A percentile compares a stretch with the other conserved stretches of the same genome.
Evolutionary conservation across 2,888 invertebrate species (phyloP).

Genomic region (Trichopria drosophilae): DNA sequence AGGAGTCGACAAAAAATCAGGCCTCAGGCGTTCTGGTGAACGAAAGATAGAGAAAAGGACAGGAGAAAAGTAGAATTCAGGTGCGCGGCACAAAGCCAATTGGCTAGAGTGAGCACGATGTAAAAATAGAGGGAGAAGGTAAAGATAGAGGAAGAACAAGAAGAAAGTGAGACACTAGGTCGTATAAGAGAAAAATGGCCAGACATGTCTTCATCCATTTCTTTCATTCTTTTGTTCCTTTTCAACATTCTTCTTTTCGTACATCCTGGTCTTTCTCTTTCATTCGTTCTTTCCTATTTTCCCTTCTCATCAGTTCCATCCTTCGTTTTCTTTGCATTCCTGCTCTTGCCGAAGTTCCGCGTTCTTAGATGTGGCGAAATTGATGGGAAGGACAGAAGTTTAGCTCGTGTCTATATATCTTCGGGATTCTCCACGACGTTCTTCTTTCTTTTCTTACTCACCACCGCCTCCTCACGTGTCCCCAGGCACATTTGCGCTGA

Average conservation of each 20-base stretch:
- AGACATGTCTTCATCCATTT: constrained; percentile 16
- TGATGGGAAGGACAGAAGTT: no score
- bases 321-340: constrained; percentile 4
- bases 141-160: constrained; percentile 5
- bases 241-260: neutral
- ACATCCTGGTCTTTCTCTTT: neutral
- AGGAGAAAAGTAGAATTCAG: neutral
- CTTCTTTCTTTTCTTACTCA: no score
- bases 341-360: neutral
- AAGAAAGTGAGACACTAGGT: neutral
- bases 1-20: constrained; percentile 19
- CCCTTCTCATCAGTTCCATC: neutral
- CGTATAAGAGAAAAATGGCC: constrained; percentile 19
- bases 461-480: no score
- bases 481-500: no score
- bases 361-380: no score
- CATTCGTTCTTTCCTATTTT: neutral
- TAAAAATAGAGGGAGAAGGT: neutral
- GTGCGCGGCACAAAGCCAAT: neutral
- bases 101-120: neutral
- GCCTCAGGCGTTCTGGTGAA: constrained; percentile 5
- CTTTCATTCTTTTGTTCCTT: no score
- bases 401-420: no score
- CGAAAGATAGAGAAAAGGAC: neutral
- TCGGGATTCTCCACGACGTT: no score